Percentiles rank a stretch among this genome's conserved stretches.
phyloP scores from a whole-genome alignment of 2,797 vertebrate species.

The Sternotherus odoratus region DNA sequence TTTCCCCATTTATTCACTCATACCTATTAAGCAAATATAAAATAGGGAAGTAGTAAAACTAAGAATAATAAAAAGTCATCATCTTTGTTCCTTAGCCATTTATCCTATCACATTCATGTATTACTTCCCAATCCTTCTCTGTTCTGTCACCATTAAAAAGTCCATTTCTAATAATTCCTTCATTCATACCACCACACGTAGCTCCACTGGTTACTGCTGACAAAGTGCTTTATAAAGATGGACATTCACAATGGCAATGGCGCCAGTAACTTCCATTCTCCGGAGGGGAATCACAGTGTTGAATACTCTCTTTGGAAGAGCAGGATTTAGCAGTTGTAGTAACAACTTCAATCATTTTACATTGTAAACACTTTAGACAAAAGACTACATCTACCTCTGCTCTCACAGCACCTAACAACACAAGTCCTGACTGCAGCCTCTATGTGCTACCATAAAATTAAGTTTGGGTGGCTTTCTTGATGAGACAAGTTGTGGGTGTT shows the following conservation, averaged over 20 bases:
- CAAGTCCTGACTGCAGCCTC: fast-evolving
- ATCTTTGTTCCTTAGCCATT: background rate
- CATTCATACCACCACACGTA: fast-evolving
- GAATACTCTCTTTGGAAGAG: background rate
- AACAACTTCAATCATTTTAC: background rate
- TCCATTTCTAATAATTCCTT: fast-evolving
- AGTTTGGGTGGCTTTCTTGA: background rate
- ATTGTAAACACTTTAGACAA: background rate
- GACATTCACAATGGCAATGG: background rate
- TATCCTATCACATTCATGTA: fast-evolving
- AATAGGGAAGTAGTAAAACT: background rate
- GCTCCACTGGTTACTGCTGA: background rate
- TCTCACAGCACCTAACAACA: background rate
- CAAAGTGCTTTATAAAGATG: background rate
- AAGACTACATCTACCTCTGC: background rate
- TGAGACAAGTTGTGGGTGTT: background rate
- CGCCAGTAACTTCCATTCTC: background rate
- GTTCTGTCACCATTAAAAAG: background rate
- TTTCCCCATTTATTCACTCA: background rate
- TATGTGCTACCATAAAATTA: fast-evolving
- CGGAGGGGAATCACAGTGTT: background rate
- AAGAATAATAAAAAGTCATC: background rate
- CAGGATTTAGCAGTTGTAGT: fast-evolving
- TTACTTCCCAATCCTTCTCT: background rate
- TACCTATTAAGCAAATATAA: background rate